These are phyloP conservation scores for Cirrhinus mrigala DNA, from an alignment of 2,797 vertebrate genomes.

Conservation along the genomic window DNA sequence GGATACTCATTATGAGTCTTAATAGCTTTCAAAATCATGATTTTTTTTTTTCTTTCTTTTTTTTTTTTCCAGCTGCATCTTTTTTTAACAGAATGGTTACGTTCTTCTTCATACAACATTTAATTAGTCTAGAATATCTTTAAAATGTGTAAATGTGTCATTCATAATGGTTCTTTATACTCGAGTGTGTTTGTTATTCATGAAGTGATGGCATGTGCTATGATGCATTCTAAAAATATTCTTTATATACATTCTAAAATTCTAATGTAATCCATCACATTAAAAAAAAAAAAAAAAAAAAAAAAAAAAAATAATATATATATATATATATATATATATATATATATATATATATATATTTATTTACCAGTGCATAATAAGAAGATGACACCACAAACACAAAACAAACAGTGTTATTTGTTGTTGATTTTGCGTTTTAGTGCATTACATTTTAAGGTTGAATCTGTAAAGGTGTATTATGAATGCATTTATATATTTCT, in stretches of 20 bases:
- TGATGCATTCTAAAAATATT: conserved; percentile 6
- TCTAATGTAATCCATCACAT: neutral
- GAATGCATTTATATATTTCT: neutral
- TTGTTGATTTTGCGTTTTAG: neutral
- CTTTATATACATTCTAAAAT: neutral
- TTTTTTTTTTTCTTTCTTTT: neutral
- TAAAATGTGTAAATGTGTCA: neutral
- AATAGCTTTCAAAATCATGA: neutral
- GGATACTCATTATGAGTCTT: neutral
- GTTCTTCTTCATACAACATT: neutral
- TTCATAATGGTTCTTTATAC: conserved; percentile 5
- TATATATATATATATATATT: too few relatives aligned
- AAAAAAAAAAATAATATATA: too few relatives aligned
- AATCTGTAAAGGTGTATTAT: neutral
- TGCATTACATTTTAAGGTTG: neutral
- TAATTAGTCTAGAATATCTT: neutral
- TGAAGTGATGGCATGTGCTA: neutral
- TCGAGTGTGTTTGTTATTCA: neutral
- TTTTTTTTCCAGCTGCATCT: too few relatives aligned
- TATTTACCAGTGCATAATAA: too few relatives aligned
- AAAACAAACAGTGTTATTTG: neutral
- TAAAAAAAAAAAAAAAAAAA: too few relatives aligned
- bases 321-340: too few relatives aligned
- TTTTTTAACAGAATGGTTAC: too few relatives aligned
- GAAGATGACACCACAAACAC: neutral